Percentiles rank a stretch among this genome's conserved stretches.
phyloP scores from a whole-genome alignment of 2,797 vertebrate genomes.

The Dendrocincla fuliginosa region DNA sequence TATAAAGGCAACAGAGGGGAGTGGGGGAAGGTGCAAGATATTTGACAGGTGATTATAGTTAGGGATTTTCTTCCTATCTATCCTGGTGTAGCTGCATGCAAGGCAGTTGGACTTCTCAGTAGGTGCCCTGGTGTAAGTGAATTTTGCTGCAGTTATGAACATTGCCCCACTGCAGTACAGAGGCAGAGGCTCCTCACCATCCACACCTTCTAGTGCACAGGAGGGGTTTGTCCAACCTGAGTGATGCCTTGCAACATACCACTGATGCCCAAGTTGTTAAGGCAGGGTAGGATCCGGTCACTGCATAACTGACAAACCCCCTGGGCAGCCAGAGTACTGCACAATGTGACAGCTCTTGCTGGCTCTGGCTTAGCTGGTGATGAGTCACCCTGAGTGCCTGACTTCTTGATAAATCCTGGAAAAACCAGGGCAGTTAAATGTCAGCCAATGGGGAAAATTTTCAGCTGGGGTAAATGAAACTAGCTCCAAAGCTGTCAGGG shows the following conservation, averaged over 20 bases:
- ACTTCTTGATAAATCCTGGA: conserved; percentile 14
- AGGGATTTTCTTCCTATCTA: neutral
- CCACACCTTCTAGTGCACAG: neutral
- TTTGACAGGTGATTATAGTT: neutral
- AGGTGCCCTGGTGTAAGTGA: accelerated
- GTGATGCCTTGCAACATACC: neutral
- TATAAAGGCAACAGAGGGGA: neutral
- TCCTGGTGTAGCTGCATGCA: neutral
- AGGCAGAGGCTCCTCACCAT: neutral
- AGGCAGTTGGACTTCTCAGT: neutral
- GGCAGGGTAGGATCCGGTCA: neutral
- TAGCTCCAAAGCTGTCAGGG: neutral
- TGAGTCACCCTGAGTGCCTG: conserved; percentile 36
- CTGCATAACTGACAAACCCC: neutral
- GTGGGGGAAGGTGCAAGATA: neutral
- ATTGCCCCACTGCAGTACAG: neutral
- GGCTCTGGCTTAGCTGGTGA: neutral
- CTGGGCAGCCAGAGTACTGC: neutral
- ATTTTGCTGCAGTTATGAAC: neutral
- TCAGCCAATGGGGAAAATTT: neutral
- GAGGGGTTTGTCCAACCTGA: neutral
- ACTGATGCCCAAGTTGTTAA: neutral
- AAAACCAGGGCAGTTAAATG: conserved; percentile 24
- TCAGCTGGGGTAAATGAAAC: neutral
- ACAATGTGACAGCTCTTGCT: neutral